A percentile compares a stretch with the other conserved stretches of the same genome.
Conservation (phyloP, 2,113 vertebrate genomes). For the Geothlypis trichas region DNA sequence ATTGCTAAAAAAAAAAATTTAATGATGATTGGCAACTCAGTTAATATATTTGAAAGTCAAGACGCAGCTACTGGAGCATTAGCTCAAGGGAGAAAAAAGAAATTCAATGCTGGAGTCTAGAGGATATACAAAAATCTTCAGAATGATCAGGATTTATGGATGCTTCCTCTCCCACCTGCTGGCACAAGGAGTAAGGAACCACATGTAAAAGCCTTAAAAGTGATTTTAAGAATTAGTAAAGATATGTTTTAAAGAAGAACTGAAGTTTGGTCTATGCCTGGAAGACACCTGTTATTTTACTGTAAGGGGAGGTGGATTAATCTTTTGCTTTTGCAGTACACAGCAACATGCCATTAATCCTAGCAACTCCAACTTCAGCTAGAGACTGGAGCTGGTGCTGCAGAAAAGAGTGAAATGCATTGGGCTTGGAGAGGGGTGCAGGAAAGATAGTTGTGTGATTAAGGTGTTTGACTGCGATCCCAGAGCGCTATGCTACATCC, state of each 20-base stretch:
- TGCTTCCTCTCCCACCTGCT: slow-evolving; percentile 32
- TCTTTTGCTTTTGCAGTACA: not conserved
- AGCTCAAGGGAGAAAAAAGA: not conserved
- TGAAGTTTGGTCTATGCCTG: slow-evolving; percentile 10
- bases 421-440: not conserved
- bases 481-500: not conserved
- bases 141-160: slow-evolving; percentile 31
- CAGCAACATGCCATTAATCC: not conserved
- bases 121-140: slow-evolving; percentile 33
- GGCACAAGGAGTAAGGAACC: not conserved
- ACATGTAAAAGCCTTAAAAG: not conserved
- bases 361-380: not conserved
- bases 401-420: not conserved
- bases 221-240: slow-evolving; percentile 60
- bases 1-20: slow-evolving; percentile 18
- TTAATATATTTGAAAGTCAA: slow-evolving; percentile 56
- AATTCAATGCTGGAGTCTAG: not conserved
- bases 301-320: not conserved
- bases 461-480: not conserved
- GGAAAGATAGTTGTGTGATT: not conserved
- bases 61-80: not conserved
- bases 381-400: not conserved
- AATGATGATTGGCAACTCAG: slow-evolving; percentile 37
- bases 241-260: not conserved
- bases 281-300: slow-evolving; percentile 32